These are phyloP conservation scores for Microcebus lehilahytsara DNA, from an alignment of 2,113 vertebrate genomes.

Conservation along the genomic window DNA sequence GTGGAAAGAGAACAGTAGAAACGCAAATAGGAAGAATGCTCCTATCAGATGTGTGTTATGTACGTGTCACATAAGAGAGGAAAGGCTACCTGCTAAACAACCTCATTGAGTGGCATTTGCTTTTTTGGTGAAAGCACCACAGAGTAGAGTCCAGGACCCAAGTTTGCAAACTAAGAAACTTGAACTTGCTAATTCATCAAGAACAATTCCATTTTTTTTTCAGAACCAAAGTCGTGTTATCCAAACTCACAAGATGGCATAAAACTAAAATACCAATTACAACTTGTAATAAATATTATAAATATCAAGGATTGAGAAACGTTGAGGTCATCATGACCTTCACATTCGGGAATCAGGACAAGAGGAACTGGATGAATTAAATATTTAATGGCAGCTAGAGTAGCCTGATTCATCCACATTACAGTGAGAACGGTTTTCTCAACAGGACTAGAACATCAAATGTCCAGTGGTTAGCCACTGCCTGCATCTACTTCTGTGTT, in stretches of 20 bases:
- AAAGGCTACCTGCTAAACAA: background rate
- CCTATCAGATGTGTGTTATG: background rate
- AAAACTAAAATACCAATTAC: slow-evolving; percentile 11
- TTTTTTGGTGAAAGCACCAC: background rate
- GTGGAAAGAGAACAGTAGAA: background rate
- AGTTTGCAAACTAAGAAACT: background rate
- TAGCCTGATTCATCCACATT: background rate
- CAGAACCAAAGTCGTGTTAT: background rate
- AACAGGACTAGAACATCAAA: background rate
- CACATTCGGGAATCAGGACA: background rate
- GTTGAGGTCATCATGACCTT: slow-evolving; percentile 21
- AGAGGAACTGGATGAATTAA: slow-evolving; percentile 11
- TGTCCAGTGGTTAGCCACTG: background rate
- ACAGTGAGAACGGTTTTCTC: background rate
- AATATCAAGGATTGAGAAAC: background rate
- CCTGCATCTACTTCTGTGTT: background rate
- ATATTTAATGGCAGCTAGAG: background rate
- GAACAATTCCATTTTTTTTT: background rate
- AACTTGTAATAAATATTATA: background rate
- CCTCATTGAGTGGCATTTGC: background rate
- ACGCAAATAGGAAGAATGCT: background rate
- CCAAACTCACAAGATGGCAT: background rate
- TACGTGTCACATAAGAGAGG: background rate
- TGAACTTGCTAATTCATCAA: background rate
- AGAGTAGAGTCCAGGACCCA: background rate